Evolutionary conservation across 1,140 invertebrate species (phyloP), one percentile per base, ranked within the genome.

Genomic region (Agraylea sexmaculata): DNA sequence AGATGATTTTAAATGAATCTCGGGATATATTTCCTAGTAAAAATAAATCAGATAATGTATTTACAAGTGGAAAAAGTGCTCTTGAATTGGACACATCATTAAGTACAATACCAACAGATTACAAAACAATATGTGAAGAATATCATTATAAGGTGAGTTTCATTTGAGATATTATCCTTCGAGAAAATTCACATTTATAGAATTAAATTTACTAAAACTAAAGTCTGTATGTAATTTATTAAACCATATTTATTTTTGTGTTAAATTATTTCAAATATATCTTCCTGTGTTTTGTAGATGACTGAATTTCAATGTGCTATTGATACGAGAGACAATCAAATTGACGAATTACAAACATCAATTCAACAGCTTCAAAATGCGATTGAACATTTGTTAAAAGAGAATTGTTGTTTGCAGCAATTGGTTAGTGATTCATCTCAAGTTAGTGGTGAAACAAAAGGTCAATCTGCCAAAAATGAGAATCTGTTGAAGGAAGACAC

Each of bases 341-440:
- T 84, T 27, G 60, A 69, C 38, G 68, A 77, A 53, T 58, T 81
- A 4, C 71, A 62, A 22, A 60, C 76, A 39, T 73, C 70, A 15
- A 59, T 80, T 42, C 66, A 73, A 51, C 69, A 74, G 22, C 57
- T 82, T 5, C 71, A 71, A 50, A 49, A 53, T 21, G 75, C 80
- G 29, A 68, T 76, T 19, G 64, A 73, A 2, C 59, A 69, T 29
- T 70, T 80, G 2, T 68, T 66, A 32, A 61, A 64, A 1, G 77
- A 83, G 52, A 69, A 81, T 12, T 61, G 70, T 1, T 58, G 70
- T 11, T 50, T 80, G 12, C 72, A 77, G 19, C 65, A 72, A 40
- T 58, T 68, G 31, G 54, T 77, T 0, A 68, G 62, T 15, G 70
- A 77, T 35, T 66, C 63, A 1, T 56, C 74, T 0, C 53, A 50